Evolutionary conservation across 2,888 invertebrate species (phyloP).

Genomic region (Ochlodes sylvanus): DNA sequence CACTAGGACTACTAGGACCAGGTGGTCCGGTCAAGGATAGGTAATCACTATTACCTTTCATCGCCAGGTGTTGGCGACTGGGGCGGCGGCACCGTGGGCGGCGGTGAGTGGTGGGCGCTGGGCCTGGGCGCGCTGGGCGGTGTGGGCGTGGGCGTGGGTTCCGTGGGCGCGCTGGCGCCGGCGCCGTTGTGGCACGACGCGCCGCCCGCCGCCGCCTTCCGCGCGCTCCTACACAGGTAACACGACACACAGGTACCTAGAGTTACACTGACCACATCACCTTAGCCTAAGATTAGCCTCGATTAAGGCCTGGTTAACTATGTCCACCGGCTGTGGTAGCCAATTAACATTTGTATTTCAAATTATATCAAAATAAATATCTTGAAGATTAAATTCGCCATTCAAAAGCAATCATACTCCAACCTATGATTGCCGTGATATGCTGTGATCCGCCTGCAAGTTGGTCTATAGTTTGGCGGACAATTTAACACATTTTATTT

Average conservation of each 20-base stretch:
- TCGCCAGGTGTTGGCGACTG: constrained; percentile 66
- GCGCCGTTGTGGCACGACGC: constrained; percentile 73
- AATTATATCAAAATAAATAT: too few relatives aligned
- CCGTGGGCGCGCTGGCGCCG: constrained; percentile 55
- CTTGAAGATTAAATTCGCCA: too few relatives aligned
- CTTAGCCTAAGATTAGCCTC: neutral
- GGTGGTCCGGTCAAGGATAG: too few relatives aligned
- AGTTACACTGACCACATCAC: neutral
- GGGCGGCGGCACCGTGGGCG: constrained; percentile 50
- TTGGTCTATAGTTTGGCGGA: too few relatives aligned
- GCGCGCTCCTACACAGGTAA: constrained; percentile 73
- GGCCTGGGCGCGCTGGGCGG: constrained; percentile 55
- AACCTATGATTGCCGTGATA: too few relatives aligned
- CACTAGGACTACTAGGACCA: too few relatives aligned
- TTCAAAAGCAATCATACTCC: too few relatives aligned
- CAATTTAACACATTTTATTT: too few relatives aligned
- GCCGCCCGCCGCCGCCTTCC: constrained; percentile 74
- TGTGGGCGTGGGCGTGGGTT: constrained; percentile 69
- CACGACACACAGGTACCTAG: neutral
- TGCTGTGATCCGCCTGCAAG: too few relatives aligned
- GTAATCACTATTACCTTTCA: neutral
- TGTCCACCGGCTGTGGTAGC: too few relatives aligned
- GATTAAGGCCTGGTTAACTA: neutral
- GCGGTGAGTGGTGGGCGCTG: constrained; percentile 74
- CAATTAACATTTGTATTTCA: too few relatives aligned